Evolutionary conservation across 1,140 invertebrate genomes (phyloP).

Genomic region (Calephelis virginiensis): DNA sequence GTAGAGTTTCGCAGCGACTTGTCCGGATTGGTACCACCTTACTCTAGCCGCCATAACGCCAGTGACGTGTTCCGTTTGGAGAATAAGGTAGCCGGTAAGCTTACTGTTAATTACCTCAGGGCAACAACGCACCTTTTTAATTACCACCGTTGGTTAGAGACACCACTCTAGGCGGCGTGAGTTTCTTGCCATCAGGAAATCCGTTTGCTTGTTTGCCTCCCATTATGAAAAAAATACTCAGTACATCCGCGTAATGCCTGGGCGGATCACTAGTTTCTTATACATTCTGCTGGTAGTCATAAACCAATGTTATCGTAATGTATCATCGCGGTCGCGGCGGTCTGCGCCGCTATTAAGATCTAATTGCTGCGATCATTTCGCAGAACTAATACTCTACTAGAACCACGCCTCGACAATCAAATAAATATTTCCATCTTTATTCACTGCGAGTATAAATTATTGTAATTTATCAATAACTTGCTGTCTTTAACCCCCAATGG

Average conservation of each 20-base stretch:
- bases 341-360: conserved; percentile 38
- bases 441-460: neutral
- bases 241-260: no score
- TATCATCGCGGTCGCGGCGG: conserved; percentile 29
- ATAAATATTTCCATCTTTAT: conserved; percentile 12
- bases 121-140: no score
- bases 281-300: conserved; percentile 20
- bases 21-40: neutral
- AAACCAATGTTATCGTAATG: conserved; percentile 34
- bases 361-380: conserved; percentile 48
- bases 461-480: neutral
- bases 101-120: no score
- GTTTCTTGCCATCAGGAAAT: no score
- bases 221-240: no score
- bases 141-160: no score
- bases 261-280: neutral
- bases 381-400: conserved; percentile 43
- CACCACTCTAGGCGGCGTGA: no score
- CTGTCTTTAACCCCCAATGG: no score
- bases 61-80: no score
- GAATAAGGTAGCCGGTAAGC: neutral
- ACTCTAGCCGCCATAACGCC: no score
- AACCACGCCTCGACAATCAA: conserved; percentile 31
- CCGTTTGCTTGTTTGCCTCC: no score
- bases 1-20: no score